Evolutionary conservation across 2,888 invertebrate genomes (phyloP), one percentile per base, ranked within the genome.

Genomic region (Mythimna ferrago): DNA sequence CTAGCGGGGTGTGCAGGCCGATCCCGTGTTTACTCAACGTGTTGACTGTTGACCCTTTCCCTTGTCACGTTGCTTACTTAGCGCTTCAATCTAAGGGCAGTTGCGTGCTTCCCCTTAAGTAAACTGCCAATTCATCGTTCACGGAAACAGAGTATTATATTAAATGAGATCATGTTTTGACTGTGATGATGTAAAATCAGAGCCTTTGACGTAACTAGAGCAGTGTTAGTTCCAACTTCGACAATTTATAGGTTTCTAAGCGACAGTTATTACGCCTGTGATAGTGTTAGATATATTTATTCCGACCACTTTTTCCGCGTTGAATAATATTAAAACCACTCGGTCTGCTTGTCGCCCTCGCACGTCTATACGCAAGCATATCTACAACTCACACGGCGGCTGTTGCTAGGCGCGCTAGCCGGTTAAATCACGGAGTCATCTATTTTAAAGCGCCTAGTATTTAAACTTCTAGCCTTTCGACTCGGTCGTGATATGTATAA

Each of bases 341-440:
- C 85, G 86, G 87, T 78, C 87, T 80, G 88, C 87, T 80, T 89
- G 89, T 88, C 89, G 88, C 89, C 87, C 82, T 87, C 85, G 80
- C 78, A 80, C 38, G n/a, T 81, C 84, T 88, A 82, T 85, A 89
- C 87, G 82, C 78, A 76, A 75, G 66, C 64, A 61, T 66, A 88
- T 73, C 77, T 81, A 76, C 63, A 73, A 76, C 72, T 74, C 75
- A 78, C 73, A 77, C 73, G 41, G 63, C 66, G 69, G 78, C 84
- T 89, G 92, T 92, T 92, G 87, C 92, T 88, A 91, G 74, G 89
- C 84, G 77, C 71, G 67, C 78, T 82, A 90, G 58, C 87, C 88
- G 81, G 69, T 80, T 41, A 81, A 88, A 86, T 88, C 75, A 65
- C 78, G 78, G 63, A 84, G 86, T 51, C 75, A 5, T 66, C 61